A percentile compares a stretch with the other conserved stretches of the same genome.
Evolutionary conservation across 2,797 vertebrate species (phyloP).

Genomic region (Lagorchestes hirsutus): DNA sequence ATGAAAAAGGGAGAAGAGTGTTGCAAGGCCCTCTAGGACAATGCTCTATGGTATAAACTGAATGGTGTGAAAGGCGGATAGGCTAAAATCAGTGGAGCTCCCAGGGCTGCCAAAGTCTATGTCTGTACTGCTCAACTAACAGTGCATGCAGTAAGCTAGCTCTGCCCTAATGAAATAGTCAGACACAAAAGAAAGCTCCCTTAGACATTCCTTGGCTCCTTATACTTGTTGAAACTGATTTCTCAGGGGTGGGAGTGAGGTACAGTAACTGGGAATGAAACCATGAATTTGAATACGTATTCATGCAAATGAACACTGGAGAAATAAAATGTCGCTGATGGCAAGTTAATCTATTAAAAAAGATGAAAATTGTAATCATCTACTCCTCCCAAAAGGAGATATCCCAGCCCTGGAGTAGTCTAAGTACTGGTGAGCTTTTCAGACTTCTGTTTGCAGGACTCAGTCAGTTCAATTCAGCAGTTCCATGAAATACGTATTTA

Average conservation of each 20-base stretch:
- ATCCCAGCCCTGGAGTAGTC: neutral
- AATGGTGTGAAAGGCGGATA: conserved; percentile 16
- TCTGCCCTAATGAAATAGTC: conserved; percentile 31
- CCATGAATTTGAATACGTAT: conserved; percentile 22
- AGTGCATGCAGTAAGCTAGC: neutral
- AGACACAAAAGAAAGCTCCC: conserved; percentile 19
- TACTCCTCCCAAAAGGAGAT: neutral
- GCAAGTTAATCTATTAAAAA: neutral
- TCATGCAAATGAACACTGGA: neutral
- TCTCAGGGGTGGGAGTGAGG: neutral
- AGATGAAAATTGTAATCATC: conserved; percentile 9
- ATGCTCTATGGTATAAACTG: conserved; percentile 41
- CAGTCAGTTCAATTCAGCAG: neutral
- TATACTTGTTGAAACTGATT: neutral
- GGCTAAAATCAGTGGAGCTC: conserved; percentile 56
- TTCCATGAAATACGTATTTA: neutral
- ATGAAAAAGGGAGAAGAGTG: neutral
- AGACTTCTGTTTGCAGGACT: neutral
- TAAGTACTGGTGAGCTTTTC: neutral
- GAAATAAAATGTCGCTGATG: conserved; percentile 14
- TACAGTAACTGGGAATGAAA: neutral
- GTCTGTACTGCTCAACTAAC: conserved; percentile 48
- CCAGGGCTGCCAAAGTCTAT: conserved; percentile 7
- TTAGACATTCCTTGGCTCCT: neutral
- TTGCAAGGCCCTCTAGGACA: neutral